These are phyloP conservation scores for Phrynosoma blainvillii DNA, from an alignment of 2,113 vertebrate species.

Conservation along the genomic window DNA sequence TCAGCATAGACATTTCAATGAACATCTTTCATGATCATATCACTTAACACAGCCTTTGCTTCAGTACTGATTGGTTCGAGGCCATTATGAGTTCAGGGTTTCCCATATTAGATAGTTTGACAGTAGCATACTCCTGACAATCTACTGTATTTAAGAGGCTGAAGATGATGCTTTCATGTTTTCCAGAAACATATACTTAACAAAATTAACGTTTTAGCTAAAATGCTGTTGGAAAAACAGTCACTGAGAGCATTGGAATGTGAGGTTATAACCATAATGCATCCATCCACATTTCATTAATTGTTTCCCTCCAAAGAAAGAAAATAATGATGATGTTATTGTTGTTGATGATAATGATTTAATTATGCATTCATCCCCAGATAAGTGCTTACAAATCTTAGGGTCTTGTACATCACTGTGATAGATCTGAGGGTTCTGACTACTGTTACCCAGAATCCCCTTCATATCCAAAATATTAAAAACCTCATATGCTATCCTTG, in stretches of 20 bases:
- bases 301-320: neutral
- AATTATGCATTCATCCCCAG: neutral
- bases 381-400: constrained; percentile 4
- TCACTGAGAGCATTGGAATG: neutral
- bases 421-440: neutral
- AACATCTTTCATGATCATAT: neutral
- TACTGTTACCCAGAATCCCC: too few relatives aligned
- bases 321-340: neutral
- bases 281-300: neutral
- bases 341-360: neutral
- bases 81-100: neutral
- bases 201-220: neutral
- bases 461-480: too few relatives aligned
- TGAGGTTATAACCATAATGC: neutral
- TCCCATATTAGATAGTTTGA: neutral
- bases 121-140: neutral
- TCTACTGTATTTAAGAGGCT: neutral
- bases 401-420: neutral
- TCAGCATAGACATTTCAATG: neutral
- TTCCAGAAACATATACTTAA: constrained; percentile 5
- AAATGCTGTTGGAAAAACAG: neutral
- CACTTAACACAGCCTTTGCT: neutral
- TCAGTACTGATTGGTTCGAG: neutral
- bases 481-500: too few relatives aligned
- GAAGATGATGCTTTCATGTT: neutral